Conservation (phyloP, 2,888 invertebrate species). For the Drosophila mimica region DNA sequence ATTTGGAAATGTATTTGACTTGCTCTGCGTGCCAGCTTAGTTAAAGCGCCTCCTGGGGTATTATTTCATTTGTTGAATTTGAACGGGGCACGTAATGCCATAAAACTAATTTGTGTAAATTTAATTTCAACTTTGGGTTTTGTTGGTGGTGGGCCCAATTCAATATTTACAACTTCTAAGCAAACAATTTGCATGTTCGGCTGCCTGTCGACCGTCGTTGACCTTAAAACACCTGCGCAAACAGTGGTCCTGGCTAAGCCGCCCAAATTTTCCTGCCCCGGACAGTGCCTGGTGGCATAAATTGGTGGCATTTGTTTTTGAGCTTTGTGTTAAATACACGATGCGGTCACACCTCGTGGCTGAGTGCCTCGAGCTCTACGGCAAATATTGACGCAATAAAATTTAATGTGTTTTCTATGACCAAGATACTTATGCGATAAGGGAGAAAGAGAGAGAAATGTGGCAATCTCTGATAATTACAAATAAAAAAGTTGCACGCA, state of each 20-base stretch:
- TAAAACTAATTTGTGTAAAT: constrained; percentile 80
- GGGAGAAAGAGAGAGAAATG: not conserved
- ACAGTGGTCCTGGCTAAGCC: constrained; percentile 36
- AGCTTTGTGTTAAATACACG: constrained; percentile 76
- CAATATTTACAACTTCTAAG: constrained; percentile 80
- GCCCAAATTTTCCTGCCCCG: constrained; percentile 9
- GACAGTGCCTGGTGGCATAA: constrained; percentile 22
- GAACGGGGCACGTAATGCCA: constrained; percentile 46
- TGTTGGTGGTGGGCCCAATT: constrained; percentile 53
- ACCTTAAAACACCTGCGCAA: constrained; percentile 71
- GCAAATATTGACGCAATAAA: constrained; percentile 78
- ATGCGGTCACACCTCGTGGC: constrained; percentile 71
- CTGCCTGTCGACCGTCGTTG: constrained; percentile 37
- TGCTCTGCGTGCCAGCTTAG: constrained; percentile 25
- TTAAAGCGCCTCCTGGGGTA: constrained; percentile 15
- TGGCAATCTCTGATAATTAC: constrained; percentile 61
- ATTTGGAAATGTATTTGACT: constrained; percentile 7
- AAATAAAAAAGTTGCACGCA: constrained; percentile 66
- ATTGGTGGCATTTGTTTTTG: constrained; percentile 72
- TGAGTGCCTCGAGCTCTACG: constrained; percentile 33
- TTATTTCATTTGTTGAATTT: constrained; percentile 41
- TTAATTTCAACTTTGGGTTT: constrained; percentile 64
- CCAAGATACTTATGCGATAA: constrained; percentile 22
- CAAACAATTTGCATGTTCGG: constrained; percentile 71
- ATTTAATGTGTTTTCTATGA: constrained; percentile 74